Evolutionary conservation across 2,797 vertebrate species (phyloP), one percentile per base, ranked within the genome.

Genomic region (Hoplostethus mediterraneus): DNA sequence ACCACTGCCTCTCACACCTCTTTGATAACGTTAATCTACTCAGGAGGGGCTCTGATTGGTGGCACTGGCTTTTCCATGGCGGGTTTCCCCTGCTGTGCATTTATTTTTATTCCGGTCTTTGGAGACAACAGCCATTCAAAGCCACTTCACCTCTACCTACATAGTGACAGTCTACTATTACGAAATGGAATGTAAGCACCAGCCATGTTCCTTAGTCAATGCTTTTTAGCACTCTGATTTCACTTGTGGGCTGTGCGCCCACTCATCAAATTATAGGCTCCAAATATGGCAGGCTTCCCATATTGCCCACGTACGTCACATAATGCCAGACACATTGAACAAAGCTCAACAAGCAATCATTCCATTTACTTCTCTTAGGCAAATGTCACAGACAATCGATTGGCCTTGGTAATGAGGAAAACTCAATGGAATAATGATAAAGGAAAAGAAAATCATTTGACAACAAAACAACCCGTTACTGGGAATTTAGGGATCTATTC

Each of bases 201-300:
- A 82, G 88, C 90, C 86, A 81, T 84, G 87, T 85, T 90, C 85
- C 85, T 86, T 87, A 72, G 84, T 85, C 87, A 82, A 87, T 86
- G 85, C 87, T 89, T 92, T 89, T 83, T 89, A 89, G 88, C 88
- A 92, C 90, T 92, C 87, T 86, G 87, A 87, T 88, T 85, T 89
- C 89, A 83, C 90, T 91, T 89, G 88, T 84, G 84, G 88, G 88
- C 91, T 87, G 82, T 87, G 85, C 82, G 90, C 92, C 92, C 89
- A 92, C 92, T 92, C 92, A 91, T 94, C 91, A 94, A 92, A 94
- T 94, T 92, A 94, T 88, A 91, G 88, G 87, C 90, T 89, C 87
- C 83, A 89, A 90, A 88, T 89, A 92, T 86, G 84, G 91, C 92
- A 90, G 89, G 77, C 89, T 90, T 92, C 89, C 92, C 69, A 51